Percentiles rank a stretch among this genome's conserved stretches.
These are phyloP conservation scores for Leucopternis melanops DNA, from an alignment of 2,113 vertebrate species.

Conservation along the genomic window DNA sequence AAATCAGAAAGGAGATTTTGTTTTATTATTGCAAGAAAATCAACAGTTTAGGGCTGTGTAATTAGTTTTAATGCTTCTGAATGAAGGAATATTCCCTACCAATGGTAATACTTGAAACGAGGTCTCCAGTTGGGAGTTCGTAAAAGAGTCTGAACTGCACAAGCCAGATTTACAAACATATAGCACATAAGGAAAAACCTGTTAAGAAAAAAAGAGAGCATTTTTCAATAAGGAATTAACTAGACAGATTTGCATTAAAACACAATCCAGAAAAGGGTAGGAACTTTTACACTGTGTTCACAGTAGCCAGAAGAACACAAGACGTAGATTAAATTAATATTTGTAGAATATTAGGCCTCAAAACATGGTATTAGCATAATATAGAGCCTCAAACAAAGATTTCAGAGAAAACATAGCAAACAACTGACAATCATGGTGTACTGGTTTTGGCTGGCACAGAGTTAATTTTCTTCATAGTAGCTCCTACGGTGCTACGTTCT, in stretches of 20 bases:
- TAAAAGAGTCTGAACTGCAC: conserved; percentile 89
- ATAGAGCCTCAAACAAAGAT: background rate
- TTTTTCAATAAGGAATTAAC: background rate
- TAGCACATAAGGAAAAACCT: conserved; percentile 99
- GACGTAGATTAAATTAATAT: background rate
- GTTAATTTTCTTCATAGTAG: background rate
- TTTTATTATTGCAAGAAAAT: background rate
- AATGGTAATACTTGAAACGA: conserved; percentile 95
- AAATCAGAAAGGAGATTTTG: background rate
- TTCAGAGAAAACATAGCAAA: background rate
- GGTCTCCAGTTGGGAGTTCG: conserved; percentile 96
- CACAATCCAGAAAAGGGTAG: background rate
- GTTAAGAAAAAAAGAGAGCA: background rate
- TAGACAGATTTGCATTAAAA: background rate
- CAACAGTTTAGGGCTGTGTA: background rate
- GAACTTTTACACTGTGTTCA: background rate
- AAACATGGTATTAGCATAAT: background rate
- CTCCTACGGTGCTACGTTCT: background rate
- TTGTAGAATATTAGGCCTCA: background rate
- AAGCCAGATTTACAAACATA: conserved; percentile 95
- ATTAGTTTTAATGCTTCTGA: background rate
- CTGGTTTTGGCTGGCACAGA: background rate
- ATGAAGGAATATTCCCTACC: conserved; percentile 71
- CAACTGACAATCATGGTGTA: background rate
- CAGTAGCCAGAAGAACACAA: background rate